Percentiles rank a stretch among this genome's conserved stretches.
phyloP scores from a whole-genome alignment of 2,797 vertebrate species.

The Enteromius unitaeniatus region DNA sequence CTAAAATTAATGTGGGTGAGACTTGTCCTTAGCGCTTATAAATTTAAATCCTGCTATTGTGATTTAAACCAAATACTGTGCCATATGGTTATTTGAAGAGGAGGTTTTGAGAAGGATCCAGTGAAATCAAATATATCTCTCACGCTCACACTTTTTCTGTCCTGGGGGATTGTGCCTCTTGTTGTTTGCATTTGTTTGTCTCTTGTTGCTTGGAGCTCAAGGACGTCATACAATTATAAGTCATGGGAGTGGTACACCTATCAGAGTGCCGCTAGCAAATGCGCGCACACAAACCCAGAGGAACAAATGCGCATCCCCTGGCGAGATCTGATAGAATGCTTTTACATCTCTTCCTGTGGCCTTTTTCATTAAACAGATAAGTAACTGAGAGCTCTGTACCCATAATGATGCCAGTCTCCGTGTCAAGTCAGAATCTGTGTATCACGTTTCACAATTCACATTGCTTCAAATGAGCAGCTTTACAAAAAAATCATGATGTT shows the following conservation, averaged over 20 bases:
- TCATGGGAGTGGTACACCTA: constrained; percentile 36
- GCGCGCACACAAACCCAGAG: neutral
- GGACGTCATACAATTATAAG: constrained; percentile 58
- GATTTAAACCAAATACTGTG: constrained; percentile 21
- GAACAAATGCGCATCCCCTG: constrained; percentile 21
- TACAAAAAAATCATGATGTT: neutral
- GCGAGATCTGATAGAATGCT: constrained; percentile 48
- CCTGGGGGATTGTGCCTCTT: constrained; percentile 46
- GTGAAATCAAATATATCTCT: constrained; percentile 39
- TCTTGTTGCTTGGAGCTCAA: constrained; percentile 55
- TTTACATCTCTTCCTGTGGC: constrained; percentile 39
- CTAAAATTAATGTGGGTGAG: neutral
- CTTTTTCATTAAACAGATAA: constrained; percentile 45
- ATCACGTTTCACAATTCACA: neutral
- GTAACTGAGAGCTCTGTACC: constrained; percentile 24
- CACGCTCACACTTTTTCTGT: constrained; percentile 11
- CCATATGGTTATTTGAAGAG: constrained; percentile 41
- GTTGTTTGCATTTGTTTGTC: constrained; percentile 56
- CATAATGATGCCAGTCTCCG: constrained; percentile 21
- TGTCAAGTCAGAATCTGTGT: neutral
- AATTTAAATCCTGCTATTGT: constrained; percentile 30
- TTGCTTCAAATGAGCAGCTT: neutral
- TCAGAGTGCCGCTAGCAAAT: neutral
- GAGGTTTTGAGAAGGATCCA: constrained; percentile 30
- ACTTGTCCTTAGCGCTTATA: constrained; percentile 1